Evolutionary conservation across 1,140 invertebrate species (phyloP), one percentile per base, ranked within the genome.

Genomic region (Temnothorax nylanderi): DNA sequence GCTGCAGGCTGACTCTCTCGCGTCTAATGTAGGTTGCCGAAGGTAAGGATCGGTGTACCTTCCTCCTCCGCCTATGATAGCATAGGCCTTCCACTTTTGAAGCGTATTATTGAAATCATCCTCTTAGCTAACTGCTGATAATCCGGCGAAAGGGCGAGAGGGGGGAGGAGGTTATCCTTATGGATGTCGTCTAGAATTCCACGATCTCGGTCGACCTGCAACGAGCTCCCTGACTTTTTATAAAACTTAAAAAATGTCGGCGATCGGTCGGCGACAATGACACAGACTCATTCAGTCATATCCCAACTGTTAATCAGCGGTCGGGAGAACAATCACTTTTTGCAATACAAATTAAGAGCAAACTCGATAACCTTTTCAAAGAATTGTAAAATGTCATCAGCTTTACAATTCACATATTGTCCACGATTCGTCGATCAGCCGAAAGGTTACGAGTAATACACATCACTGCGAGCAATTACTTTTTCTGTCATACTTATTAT

Each of bases 1-100:
- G 81, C 86, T 86, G 77, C 81, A 72, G 88, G 87, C 88, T 82
- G 77, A 76, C 90, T 91, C 85, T 82, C 76, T 84, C 74, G 56
- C 76, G 60, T 88, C 82, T 91, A 84, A 89, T 81, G 85, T 87
- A 82, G 78, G 74, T 89, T 80, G 77, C 47, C 81, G 62, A 88
- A 91, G 80, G 81, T 87, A 67, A 71, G 80, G 75, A 71, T 60
- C 41, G 41, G 7, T 26, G 78, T 82, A 80, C 85, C 88, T 84
- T 85, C 76, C 49, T 84, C 11, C 58, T 41, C 7, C 32, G 26
- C 26, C 26, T 26, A 26, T 26, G 54, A 76, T 21, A 58, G 37
- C 56, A 47, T 54, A 37, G n/a, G 11, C 34, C 72, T 21, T 49
- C 41, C n/a, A 44, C 34, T 32, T 16, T 32, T 16, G 41, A 41